Conservation (phyloP, 1,140 invertebrate species). For the Ceratina japonica region DNA sequence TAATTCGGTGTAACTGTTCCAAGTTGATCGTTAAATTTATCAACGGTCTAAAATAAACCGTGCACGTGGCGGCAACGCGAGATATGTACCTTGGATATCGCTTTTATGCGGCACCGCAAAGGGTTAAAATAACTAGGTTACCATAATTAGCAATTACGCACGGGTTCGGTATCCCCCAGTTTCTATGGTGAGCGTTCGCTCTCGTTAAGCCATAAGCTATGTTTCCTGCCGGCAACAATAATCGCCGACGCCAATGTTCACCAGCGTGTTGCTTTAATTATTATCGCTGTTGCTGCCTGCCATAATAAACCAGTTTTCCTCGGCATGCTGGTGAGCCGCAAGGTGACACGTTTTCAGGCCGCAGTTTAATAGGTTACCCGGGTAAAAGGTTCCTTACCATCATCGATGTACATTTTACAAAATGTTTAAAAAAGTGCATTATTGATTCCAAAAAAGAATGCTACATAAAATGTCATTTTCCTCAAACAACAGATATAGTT, state of each 20-base stretch:
- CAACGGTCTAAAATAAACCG: neutral
- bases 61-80: neutral
- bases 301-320: constrained; percentile 5
- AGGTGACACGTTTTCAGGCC: neutral
- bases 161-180: neutral
- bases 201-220: neutral
- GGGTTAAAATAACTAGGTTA: constrained; percentile 27
- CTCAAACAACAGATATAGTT: too few relatives aligned
- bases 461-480: too few relatives aligned
- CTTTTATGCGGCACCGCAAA: neutral
- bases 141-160: constrained; percentile 39
- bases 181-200: neutral
- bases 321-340: neutral
- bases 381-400: neutral
- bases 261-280: constrained; percentile 21
- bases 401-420: too few relatives aligned
- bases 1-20: neutral
- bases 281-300: neutral
- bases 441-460: too few relatives aligned
- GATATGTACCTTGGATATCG: neutral
- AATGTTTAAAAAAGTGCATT: too few relatives aligned
- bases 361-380: constrained; percentile 3
- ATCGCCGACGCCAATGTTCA: neutral
- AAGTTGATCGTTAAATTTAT: constrained; percentile 4
- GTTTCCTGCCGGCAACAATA: constrained; percentile 1